phyloP scores from a whole-genome alignment of 2,888 invertebrate species.

The Carterocephalus palaemon region DNA sequence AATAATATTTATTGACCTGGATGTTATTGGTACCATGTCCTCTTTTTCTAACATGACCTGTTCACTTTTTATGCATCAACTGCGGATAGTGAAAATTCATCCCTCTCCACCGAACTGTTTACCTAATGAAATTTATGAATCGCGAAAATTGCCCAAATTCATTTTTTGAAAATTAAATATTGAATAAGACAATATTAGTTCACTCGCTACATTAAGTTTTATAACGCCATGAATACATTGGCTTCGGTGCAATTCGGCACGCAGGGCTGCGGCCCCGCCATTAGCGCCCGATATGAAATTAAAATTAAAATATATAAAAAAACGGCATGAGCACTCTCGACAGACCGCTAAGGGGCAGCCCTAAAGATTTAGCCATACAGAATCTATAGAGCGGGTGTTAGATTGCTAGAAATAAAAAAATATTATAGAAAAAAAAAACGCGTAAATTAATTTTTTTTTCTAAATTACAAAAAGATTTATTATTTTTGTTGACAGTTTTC shows the following conservation, averaged over 20 bases:
- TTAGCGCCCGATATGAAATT: slow-evolving; percentile 78
- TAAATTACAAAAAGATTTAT: too few species aligned
- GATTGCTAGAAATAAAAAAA: neutral
- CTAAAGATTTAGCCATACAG: slow-evolving; percentile 63
- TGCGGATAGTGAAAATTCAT: slow-evolving; percentile 5
- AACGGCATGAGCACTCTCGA: slow-evolving; percentile 69
- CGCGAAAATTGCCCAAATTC: slow-evolving; percentile 64
- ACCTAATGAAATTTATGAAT: slow-evolving; percentile 70
- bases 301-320: slow-evolving; percentile 79
- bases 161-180: slow-evolving; percentile 74
- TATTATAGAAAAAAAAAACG: neutral
- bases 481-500: too few species aligned
- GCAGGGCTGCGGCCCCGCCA: slow-evolving; percentile 74
- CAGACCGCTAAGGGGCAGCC: slow-evolving; percentile 76
- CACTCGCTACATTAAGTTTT: slow-evolving; percentile 77
- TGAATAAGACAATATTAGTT: slow-evolving; percentile 78
- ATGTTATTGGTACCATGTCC: too few species aligned
- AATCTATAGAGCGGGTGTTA: slow-evolving; percentile 43
- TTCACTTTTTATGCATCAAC: slow-evolving; percentile 2
- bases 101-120: slow-evolving; percentile 30
- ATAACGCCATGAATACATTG: slow-evolving; percentile 75
- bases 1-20: too few species aligned
- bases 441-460: neutral
- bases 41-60: too few species aligned
- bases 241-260: slow-evolving; percentile 68